These are phyloP conservation scores for Athrips mouffetella DNA, from an alignment of 2,888 invertebrate genomes.

Conservation along the genomic window DNA sequence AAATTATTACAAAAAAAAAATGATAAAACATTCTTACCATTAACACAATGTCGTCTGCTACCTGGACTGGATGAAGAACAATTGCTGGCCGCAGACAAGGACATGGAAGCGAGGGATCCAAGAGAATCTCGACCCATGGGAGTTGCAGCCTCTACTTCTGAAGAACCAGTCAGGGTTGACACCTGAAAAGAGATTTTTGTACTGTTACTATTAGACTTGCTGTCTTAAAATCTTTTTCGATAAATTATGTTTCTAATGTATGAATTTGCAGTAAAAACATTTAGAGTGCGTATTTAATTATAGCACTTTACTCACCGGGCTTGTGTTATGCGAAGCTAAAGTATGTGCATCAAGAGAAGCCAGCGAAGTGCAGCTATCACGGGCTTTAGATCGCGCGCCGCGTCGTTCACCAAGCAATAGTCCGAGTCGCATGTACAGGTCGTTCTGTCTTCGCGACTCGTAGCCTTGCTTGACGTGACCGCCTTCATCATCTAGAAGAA, in stretches of 20 bases:
- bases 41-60: slow-evolving; percentile 87
- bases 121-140: slow-evolving; percentile 77
- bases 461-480: slow-evolving; percentile 81
- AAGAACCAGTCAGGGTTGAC: slow-evolving; percentile 92
- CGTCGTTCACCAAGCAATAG: slow-evolving; percentile 86
- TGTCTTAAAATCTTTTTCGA: no score
- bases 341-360: slow-evolving; percentile 82
- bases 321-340: slow-evolving; percentile 88
- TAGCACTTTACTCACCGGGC: slow-evolving; percentile 85
- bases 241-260: no score
- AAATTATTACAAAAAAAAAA: not conserved
- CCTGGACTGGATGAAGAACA: slow-evolving; percentile 87
- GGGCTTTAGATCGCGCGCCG: slow-evolving; percentile 65
- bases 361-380: slow-evolving; percentile 73
- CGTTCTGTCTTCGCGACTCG: slow-evolving; percentile 79
- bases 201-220: no score
- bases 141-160: slow-evolving; percentile 79
- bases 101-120: slow-evolving; percentile 87
- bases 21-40: slow-evolving; percentile 78
- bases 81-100: slow-evolving; percentile 86
- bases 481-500: slow-evolving; percentile 83
- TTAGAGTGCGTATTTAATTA: no score
- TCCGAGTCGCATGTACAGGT: slow-evolving; percentile 89
- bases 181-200: no score
- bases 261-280: no score